Base-by-base conservation (phyloP, 2,888 invertebrate genomes). In the Drosophila vallismaia region DNA sequence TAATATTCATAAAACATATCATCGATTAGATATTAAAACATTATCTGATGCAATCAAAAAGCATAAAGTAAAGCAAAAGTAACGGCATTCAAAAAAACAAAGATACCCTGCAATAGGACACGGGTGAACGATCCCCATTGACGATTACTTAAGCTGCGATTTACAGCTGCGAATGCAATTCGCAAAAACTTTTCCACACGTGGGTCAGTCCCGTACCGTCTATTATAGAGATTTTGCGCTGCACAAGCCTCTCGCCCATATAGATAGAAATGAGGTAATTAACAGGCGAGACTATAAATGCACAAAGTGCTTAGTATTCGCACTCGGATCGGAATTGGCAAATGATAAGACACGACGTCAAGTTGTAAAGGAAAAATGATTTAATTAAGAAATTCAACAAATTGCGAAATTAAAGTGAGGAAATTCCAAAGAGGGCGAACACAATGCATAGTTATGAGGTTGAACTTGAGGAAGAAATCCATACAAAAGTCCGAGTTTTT, bases 191-290 rank as follows among this genome's bases (percentile, higher is more conserved):
- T 31, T 38, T 54, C 64, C n/a, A n/a, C 14, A 50, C 19, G 31
- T 49, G 44, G 44, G 44, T 6, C 36, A 36, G 12, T 36, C 44
- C 24, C 14, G 8, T 4, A 2, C 12, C 9, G 54, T 33, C 6
- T 5, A 42, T 2, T 54, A 48, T 62, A 48, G 19, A 33, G 3
- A 49, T 62, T 49, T 63, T 19, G 19, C 36, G 38, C 67, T 45
- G 36, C 31, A 24, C 50, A 26, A 33, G 10, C 49, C 5, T 36
- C 3, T 9, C 5, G 36, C 2, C 12, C 50, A 7, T 31, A 40
- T 67, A 64, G 64, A 64, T 67, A 64, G 64, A 54, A 67, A 64
- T 64, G 64, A 64, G 68, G 64, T 67, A 64, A 64, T 64, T 64
- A 64, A 62, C 36, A 46, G 46, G 36, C 51, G 12, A 42, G 26